phyloP scores from a whole-genome alignment of 1,140 invertebrate genomes.

The Mizuhopecten yessoensis region DNA sequence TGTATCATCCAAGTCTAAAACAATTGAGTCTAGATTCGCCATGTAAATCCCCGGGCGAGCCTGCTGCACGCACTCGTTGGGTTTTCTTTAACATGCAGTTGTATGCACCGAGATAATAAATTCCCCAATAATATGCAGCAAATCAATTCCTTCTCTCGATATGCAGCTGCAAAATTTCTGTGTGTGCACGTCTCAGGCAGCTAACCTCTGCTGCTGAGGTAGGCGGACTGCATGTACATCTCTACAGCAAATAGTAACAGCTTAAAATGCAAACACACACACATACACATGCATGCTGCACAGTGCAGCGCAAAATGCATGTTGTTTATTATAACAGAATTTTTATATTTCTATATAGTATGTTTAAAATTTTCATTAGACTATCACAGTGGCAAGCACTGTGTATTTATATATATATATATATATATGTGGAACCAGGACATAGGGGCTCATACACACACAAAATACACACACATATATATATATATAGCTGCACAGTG shows the following conservation, averaged over 20 bases:
- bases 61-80: background rate
- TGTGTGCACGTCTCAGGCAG: background rate
- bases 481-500: background rate
- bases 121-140: constrained; percentile 32
- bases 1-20: background rate
- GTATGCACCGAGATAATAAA: constrained; percentile 34
- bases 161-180: constrained; percentile 17
- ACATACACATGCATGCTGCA: constrained; percentile 22
- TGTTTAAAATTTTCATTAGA: constrained; percentile 40
- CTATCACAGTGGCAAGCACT: background rate
- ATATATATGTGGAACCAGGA: too few relatives aligned
- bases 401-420: too few relatives aligned
- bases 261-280: background rate
- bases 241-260: constrained; percentile 1
- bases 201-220: constrained; percentile 2
- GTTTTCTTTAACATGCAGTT: constrained; percentile 39
- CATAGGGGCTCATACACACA: background rate
- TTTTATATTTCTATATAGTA: background rate
- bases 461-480: background rate
- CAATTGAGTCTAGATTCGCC: constrained; percentile 2
- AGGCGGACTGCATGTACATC: constrained; percentile 8
- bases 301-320: background rate
- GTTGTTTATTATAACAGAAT: background rate
- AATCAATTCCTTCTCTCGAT: constrained; percentile 38
- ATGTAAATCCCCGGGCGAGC: background rate